Evolutionary conservation across 2,888 invertebrate genomes (phyloP).

Genomic region (Chymomyza fuscimana): DNA sequence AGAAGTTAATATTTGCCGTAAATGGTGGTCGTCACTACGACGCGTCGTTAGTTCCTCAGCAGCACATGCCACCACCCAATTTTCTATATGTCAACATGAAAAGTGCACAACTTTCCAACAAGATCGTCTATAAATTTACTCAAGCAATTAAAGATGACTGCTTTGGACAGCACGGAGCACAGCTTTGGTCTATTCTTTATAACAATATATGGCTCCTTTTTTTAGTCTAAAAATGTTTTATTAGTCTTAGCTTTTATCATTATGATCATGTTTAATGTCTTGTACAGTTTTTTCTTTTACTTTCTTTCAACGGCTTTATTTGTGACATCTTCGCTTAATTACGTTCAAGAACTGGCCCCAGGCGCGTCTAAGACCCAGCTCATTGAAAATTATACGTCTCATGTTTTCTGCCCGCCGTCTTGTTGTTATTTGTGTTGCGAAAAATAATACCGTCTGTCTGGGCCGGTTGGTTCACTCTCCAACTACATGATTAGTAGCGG

Average conservation of each 20-base stretch:
- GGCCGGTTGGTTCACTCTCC: background rate
- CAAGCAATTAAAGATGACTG: conserved; percentile 40
- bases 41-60: background rate
- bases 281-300: conserved; percentile 43
- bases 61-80: conserved; percentile 40
- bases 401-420: background rate
- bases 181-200: conserved; percentile 35
- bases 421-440: conserved; percentile 3
- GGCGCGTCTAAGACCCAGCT: background rate
- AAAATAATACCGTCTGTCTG: conserved; percentile 1
- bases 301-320: conserved; percentile 36
- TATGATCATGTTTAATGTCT: background rate
- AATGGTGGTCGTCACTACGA: background rate
- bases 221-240: conserved; percentile 28
- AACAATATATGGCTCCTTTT: conserved; percentile 17
- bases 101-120: conserved; percentile 62
- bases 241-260: background rate
- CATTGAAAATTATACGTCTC: conserved; percentile 9
- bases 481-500: background rate
- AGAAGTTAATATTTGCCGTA: conserved; percentile 5
- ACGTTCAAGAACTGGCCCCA: conserved; percentile 36
- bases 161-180: background rate
- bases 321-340: background rate
- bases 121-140: conserved; percentile 27
- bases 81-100: conserved; percentile 31